Evolutionary conservation across 2,113 vertebrate species (phyloP), one percentile per base, ranked within the genome.

Genomic region (Sander lucioperca): DNA sequence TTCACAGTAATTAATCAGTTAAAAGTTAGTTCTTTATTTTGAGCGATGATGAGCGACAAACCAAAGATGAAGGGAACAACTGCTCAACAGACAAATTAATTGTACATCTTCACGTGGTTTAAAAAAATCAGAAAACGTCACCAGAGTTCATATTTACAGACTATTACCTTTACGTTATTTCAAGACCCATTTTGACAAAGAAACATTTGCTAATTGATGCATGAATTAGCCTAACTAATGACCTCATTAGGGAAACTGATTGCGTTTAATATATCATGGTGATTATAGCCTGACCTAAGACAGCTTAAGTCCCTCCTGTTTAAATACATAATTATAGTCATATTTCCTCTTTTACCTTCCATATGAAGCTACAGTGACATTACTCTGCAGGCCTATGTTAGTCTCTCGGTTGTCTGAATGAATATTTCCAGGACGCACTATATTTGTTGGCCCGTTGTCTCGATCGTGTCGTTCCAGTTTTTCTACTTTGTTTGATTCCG

Each of bases 381-480:
- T 43, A 43, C 39, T 43, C 39, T 43, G 39, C 39, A 43, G 39
- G 10, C 13, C 53, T 54, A 4, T 18, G 12, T 21, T 7, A 36
- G 27, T 75, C 16, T 66, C 76, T 36, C 0, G 1, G 45, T 14
- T 23, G 33, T n/a, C 47, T 62, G 14, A 4, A 10, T 64, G 18
- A 54, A 58, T 5, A 33, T 61, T n/a, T 43, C 48, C 11, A 15
- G 12, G 14, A 45, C 3, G 1, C 5, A 43, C 27, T 56, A 16
- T 27, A 73, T 84, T 50, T 67, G 0, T 1, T 2, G 0, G 12
- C 39, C 36, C 16, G 23, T 73, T 21, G 48, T 47, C n/a, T 5
- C 4, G 1, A 57, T 74, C 11, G 12, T 73, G 82, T 77, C 47
- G 6, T 79, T 86, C 86, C 83, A 77, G 83, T 92, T 90, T 70